Evolutionary conservation across 2,113 vertebrate species (phyloP).

Genomic region (Symphodus melops): DNA sequence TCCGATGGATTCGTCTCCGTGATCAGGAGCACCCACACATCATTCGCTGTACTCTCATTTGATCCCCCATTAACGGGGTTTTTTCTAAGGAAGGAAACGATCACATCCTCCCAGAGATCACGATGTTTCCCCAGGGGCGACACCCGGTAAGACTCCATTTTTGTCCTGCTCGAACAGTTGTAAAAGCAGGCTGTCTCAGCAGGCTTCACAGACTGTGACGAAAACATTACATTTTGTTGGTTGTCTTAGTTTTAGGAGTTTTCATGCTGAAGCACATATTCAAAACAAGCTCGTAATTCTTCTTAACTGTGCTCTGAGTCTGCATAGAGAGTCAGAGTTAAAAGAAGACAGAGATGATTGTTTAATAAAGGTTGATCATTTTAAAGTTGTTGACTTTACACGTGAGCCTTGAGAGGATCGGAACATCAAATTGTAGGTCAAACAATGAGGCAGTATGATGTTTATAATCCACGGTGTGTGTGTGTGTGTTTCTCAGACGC

Average conservation of each 20-base stretch:
- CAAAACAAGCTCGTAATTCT: constrained; percentile 10
- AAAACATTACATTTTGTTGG: constrained; percentile 30
- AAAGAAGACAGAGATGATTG: neutral
- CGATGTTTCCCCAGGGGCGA: constrained; percentile 82
- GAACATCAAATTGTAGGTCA: constrained; percentile 21
- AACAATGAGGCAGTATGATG: constrained; percentile 49
- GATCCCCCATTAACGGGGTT: constrained; percentile 40
- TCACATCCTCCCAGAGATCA: constrained; percentile 61
- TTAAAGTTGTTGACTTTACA: constrained; percentile 55
- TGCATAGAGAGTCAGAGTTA: constrained; percentile 9
- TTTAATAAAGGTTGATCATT: constrained; percentile 37
- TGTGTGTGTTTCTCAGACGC: constrained; percentile 83
- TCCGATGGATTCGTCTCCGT: constrained; percentile 70
- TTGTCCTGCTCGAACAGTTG: constrained; percentile 11
- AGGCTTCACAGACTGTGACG: constrained; percentile 3
- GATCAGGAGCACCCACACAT: constrained; percentile 36
- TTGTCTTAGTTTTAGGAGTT: constrained; percentile 23
- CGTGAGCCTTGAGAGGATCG: constrained; percentile 21
- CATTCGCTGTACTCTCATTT: constrained; percentile 17
- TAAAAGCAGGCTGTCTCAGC: constrained; percentile 35
- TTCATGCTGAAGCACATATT: neutral
- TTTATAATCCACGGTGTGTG: constrained; percentile 49
- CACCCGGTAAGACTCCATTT: constrained; percentile 76
- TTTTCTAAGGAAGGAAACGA: constrained; percentile 49
- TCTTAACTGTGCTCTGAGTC: constrained; percentile 34